phyloP scores from a whole-genome alignment of 2,888 invertebrate genomes.

The Philaethria dido region DNA sequence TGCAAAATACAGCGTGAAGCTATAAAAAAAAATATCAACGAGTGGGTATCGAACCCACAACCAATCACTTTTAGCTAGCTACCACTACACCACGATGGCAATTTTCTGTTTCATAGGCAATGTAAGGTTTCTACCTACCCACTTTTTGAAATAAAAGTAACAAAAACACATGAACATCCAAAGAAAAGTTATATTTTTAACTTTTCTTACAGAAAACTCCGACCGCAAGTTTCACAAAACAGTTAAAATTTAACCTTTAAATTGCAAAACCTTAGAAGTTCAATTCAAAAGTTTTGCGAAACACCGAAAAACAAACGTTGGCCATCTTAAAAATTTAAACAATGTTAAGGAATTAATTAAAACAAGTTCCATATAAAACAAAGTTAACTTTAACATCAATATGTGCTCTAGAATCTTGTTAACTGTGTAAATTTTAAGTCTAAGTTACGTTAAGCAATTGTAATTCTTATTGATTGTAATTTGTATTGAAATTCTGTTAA shows the following conservation, averaged over 20 bases:
- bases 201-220: too few relatives aligned
- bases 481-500: too few relatives aligned
- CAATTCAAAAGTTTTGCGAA: conserved; percentile 5
- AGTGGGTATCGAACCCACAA: too few relatives aligned
- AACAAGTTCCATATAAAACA: conserved; percentile 43
- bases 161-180: background rate
- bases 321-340: conserved; percentile 41
- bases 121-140: too few relatives aligned
- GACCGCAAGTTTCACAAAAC: background rate
- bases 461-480: conserved; percentile 31
- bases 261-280: conserved; percentile 20
- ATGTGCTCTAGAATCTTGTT: conserved; percentile 45
- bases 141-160: background rate
- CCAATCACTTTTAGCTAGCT: too few relatives aligned
- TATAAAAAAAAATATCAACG: too few relatives aligned
- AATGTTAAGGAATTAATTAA: conserved; percentile 42
- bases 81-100: background rate
- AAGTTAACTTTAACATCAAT: conserved; percentile 45
- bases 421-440: conserved; percentile 43
- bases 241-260: conserved; percentile 11
- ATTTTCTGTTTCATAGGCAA: background rate
- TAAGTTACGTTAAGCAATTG: conserved; percentile 41
- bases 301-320: conserved; percentile 30
- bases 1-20: too few relatives aligned
- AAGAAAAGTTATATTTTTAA: background rate